These are phyloP conservation scores for Anadara kagoshimensis DNA, from an alignment of 1,140 invertebrate genomes.

Conservation along the genomic window DNA sequence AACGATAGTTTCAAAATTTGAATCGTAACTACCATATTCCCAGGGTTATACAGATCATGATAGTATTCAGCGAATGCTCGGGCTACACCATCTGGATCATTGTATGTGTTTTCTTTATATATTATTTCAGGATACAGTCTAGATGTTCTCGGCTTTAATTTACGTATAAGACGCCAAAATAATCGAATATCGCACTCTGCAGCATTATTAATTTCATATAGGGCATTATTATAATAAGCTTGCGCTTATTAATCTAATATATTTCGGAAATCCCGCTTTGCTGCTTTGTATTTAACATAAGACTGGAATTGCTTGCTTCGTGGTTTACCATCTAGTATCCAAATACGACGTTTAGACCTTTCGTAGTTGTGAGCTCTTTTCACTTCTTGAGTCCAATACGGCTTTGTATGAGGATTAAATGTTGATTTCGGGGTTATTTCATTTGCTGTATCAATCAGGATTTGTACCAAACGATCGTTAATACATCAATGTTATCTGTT, in stretches of 20 bases:
- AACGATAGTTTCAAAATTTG: background rate
- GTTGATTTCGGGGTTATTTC: background rate
- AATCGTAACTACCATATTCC: background rate
- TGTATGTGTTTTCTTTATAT: background rate
- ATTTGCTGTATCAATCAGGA: background rate
- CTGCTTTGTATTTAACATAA: slow-evolving; percentile 3
- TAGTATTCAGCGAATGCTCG: background rate
- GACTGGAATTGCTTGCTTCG: background rate
- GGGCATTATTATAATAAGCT: background rate
- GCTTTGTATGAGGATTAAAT: slow-evolving; percentile 17
- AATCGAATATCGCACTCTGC: slow-evolving; percentile 11
- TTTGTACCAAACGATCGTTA: background rate
- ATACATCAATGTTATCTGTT: background rate
- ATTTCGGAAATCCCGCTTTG: slow-evolving; percentile 4
- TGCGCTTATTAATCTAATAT: background rate
- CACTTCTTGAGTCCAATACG: slow-evolving; percentile 13
- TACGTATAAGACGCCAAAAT: background rate
- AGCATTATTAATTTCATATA: slow-evolving; percentile 4
- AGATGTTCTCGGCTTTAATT: background rate
- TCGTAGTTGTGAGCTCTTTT: slow-evolving; percentile 2
- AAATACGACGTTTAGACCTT: background rate
- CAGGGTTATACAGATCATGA: background rate
- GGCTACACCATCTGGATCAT: background rate
- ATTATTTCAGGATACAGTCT: slow-evolving; percentile 7
- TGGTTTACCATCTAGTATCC: slow-evolving; percentile 4